Conservation (phyloP, 2,888 invertebrate genomes). For the Patella caerulea region DNA sequence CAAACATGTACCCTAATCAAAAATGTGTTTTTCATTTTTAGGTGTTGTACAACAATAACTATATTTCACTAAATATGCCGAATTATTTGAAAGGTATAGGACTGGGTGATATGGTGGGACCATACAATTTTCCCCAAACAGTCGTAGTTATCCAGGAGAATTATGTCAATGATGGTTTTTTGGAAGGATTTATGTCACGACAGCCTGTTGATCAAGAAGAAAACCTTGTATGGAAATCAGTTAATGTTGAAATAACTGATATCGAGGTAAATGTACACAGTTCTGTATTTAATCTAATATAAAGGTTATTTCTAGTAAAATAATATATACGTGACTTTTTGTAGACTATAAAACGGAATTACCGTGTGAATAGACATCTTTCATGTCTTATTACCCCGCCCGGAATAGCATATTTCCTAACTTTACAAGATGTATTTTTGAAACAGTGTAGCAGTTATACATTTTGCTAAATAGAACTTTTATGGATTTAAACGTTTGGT, state of each 20-base stretch:
- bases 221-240: background rate
- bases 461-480: no score
- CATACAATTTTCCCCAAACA: conserved; percentile 42
- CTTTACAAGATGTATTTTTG: no score
- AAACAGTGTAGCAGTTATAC: no score
- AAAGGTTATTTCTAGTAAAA: no score
- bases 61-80: conserved; percentile 33
- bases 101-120: conserved; percentile 43
- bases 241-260: background rate
- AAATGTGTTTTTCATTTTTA: background rate
- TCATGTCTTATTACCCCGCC: no score
- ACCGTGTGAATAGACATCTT: no score
- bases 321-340: no score
- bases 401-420: no score
- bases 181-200: conserved; percentile 38
- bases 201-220: background rate
- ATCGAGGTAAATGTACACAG: background rate
- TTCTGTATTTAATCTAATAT: background rate
- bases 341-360: no score
- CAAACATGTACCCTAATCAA: no score
- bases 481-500: no score
- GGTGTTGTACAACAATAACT: conserved; percentile 29
- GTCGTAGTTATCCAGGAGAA: conserved; percentile 45
- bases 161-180: conserved; percentile 47
- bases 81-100: conserved; percentile 40